Evolutionary conservation across 2,888 invertebrate species (phyloP), one percentile per base, ranked within the genome.

Genomic region (Eupithecia insigniata): DNA sequence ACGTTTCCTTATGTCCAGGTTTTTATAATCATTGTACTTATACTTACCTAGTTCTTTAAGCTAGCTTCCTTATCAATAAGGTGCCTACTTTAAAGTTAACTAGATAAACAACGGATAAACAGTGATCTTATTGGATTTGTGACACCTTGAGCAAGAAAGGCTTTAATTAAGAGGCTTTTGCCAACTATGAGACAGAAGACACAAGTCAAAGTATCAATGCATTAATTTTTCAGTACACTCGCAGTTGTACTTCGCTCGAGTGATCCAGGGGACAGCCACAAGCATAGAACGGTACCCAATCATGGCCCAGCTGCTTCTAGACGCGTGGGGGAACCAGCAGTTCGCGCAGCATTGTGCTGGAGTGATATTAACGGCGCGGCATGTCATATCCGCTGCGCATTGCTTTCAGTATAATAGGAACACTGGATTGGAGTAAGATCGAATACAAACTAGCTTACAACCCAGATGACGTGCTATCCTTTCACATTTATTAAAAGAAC

Each of bases 291-390:
- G 83, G 73, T 94, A 89, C 55, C 93, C 93, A 0, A 85, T 93
- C 28, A 70, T 93, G 0, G 90, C 90, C 0, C 94, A 94, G 74
- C 80, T 94, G 12, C 78, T 93, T 12, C 81, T 92, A 1, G 92
- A 92, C 72, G 83, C 89, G 0, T 92, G 90, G 90, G 92, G 89
- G n/a, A 84, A 80, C 5, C 86, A 87, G 60, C 85, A 91, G 26
- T 93, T 77, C 76, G 79, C 81, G 7, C 94, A 94, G 75, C 88
- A 93, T 71, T 94, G 94, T 76, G 93, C 94, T 0, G 94, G 92
- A 55, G 88, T 91, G 30, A 89, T 94, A 34, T 77, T 94, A 28
- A 94, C 94, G 0, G 85, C 91, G 0, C 84, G 88, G 0, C 94
- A 94, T 72, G 85, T 93, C 14, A 82, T 94, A 70, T 91, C 94